Conservation (phyloP, 2,888 invertebrate genomes). For the Muscina levida region DNA sequence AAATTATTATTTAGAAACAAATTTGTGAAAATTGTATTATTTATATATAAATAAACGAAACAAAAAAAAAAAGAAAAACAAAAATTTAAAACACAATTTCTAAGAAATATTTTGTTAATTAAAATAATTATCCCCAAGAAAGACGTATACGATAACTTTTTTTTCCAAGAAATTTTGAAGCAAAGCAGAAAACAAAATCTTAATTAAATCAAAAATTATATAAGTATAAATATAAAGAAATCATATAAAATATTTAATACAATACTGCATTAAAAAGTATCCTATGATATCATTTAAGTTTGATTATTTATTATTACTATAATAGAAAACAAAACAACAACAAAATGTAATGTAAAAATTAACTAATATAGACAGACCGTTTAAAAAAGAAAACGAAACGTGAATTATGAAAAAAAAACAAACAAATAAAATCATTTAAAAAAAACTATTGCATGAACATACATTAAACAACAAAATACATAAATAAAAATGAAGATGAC, state of each 20-base stretch:
- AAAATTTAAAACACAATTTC: slow-evolving; percentile 49
- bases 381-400: slow-evolving; percentile 37
- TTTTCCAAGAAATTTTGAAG: slow-evolving; percentile 31
- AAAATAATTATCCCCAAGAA: slow-evolving; percentile 32
- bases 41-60: slow-evolving; percentile 25
- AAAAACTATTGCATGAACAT: slow-evolving; percentile 4
- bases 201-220: slow-evolving; percentile 50
- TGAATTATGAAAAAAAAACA: slow-evolving; percentile 2
- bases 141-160: slow-evolving; percentile 59
- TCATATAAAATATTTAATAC: slow-evolving; percentile 21
- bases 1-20: slow-evolving; percentile 63
- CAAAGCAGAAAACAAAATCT: slow-evolving; percentile 25
- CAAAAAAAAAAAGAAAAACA: background rate
- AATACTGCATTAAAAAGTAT: background rate
- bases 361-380: no score
- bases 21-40: slow-evolving; percentile 48
- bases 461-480: slow-evolving; percentile 18
- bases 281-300: slow-evolving; percentile 49
- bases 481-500: slow-evolving; percentile 14
- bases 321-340: no score
- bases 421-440: background rate
- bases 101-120: slow-evolving; percentile 43
- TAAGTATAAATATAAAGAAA: background rate
- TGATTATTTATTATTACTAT: slow-evolving; percentile 60
- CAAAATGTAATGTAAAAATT: no score